Percentiles rank a stretch among this genome's conserved stretches.
These are phyloP conservation scores for Chaetodon trifascialis DNA, from an alignment of 2,113 vertebrate genomes.

Conservation along the genomic window DNA sequence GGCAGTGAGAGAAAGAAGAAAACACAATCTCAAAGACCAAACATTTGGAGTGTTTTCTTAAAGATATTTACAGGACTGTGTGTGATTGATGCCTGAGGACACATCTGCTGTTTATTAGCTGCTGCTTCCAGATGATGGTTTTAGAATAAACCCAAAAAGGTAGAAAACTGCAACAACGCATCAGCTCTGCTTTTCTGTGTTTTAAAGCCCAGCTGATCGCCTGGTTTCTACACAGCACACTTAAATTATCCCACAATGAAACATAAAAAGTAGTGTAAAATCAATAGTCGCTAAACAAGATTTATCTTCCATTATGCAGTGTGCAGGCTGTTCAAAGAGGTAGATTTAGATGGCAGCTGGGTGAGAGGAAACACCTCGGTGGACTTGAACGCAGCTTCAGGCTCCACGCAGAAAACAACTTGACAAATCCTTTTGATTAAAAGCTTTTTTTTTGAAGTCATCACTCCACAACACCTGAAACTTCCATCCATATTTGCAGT, in stretches of 20 bases:
- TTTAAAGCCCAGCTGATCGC: background rate
- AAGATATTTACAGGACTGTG: background rate
- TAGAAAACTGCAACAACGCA: background rate
- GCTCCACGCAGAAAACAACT: background rate
- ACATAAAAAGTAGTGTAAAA: background rate
- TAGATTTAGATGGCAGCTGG: background rate
- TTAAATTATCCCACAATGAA: background rate
- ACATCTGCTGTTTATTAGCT: too few relatives aligned
- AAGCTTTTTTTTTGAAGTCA: background rate
- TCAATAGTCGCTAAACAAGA: constrained; percentile 3
- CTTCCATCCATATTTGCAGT: background rate
- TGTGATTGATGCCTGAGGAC: background rate
- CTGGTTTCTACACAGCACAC: background rate
- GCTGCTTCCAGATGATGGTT: background rate
- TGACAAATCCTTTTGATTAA: background rate
- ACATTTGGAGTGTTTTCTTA: background rate
- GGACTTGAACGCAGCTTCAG: background rate
- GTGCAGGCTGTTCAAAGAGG: background rate
- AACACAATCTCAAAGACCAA: background rate
- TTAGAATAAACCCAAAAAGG: background rate
- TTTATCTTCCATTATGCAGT: background rate
- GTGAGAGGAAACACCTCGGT: background rate
- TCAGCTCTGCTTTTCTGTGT: background rate
- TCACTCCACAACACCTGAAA: background rate
- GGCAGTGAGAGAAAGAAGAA: constrained; percentile 35